Conservation (phyloP, 2,113 vertebrate genomes). For the Gorsachius goisagi region DNA sequence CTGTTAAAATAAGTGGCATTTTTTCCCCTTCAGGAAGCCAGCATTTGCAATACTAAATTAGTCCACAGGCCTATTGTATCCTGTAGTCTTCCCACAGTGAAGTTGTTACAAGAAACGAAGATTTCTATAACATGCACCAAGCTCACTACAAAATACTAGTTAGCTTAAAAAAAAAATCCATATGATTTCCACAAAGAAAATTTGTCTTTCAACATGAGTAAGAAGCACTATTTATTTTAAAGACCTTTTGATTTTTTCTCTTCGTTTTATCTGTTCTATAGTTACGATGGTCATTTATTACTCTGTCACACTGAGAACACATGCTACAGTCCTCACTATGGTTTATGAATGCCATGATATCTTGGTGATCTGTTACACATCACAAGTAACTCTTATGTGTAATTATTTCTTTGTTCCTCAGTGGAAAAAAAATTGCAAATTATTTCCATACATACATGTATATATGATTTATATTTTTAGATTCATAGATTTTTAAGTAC, state of each 20-base stretch:
- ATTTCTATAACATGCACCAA: neutral
- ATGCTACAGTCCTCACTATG: neutral
- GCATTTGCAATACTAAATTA: neutral
- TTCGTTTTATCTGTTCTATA: neutral
- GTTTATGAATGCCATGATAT: neutral
- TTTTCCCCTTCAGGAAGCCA: neutral
- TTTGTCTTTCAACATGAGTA: neutral
- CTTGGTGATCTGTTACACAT: neutral
- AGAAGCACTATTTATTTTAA: neutral
- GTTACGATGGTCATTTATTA: neutral
- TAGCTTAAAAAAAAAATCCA: neutral
- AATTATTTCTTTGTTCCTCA: neutral
- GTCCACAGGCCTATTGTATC: neutral
- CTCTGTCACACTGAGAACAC: neutral
- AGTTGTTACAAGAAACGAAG: neutral
- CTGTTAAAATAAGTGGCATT: neutral
- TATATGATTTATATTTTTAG: neutral
- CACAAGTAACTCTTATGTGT: neutral
- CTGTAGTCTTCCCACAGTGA: neutral
- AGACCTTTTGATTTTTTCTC: neutral
- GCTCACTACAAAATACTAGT: neutral
- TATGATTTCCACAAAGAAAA: neutral
- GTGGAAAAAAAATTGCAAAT: neutral
- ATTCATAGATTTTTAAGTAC: neutral
- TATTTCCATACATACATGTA: neutral